A percentile compares a stretch with the other conserved stretches of the same genome.
Evolutionary conservation across 1,140 invertebrate genomes (phyloP).

Genomic region (Triops cancriformis): DNA sequence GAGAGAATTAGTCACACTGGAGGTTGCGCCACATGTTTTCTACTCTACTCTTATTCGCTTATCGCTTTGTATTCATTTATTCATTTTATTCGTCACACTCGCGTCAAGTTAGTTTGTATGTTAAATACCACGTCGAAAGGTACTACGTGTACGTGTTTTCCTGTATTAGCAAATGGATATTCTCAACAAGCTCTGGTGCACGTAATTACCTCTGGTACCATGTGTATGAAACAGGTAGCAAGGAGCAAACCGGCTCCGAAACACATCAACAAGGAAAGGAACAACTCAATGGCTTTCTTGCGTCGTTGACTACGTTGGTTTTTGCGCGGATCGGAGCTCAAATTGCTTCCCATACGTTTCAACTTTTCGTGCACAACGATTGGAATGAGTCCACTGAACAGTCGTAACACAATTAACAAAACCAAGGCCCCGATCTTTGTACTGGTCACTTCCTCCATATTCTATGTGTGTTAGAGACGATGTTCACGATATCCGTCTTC

Average conservation of each 20-base stretch:
- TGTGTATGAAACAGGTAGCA: conserved; percentile 48
- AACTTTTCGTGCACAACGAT: conserved; percentile 32
- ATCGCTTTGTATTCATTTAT: no score
- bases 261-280: conserved; percentile 41
- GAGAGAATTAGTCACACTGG: no score
- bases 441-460: background rate
- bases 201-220: conserved; percentile 46
- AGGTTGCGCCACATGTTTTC: no score
- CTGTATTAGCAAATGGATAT: background rate
- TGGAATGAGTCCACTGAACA: conserved; percentile 37
- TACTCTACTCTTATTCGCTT: no score
- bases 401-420: conserved; percentile 33
- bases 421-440: conserved; percentile 33
- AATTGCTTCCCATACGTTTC: conserved; percentile 10
- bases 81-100: no score
- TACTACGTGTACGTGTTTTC: no score
- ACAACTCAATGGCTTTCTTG: conserved; percentile 29
- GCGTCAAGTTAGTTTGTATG: no score
- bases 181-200: conserved; percentile 26
- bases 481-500: no score
- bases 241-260: conserved; percentile 50
- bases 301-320: conserved; percentile 28
- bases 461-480: background rate
- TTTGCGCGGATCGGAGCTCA: conserved; percentile 25
- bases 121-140: no score